Percentiles rank a stretch among this genome's conserved stretches.
These are phyloP conservation scores for Stenopsyche tienmushanensis DNA, from an alignment of 1,140 invertebrate species.

Conservation along the genomic window DNA sequence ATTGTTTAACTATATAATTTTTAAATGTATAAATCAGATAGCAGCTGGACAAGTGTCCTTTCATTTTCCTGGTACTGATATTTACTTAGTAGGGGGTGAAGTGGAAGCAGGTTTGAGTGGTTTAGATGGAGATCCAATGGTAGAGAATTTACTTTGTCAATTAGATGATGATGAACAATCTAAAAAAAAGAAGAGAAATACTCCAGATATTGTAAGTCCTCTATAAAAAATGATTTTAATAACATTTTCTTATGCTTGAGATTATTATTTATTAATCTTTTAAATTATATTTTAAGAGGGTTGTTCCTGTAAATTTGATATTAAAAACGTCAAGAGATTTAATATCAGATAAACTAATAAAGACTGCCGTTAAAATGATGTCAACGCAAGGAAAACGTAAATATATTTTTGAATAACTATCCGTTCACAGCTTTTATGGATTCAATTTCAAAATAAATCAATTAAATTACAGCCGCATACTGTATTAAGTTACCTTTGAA, in stretches of 20 bases:
- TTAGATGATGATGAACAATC: constrained; percentile 48
- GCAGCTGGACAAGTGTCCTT: constrained; percentile 67
- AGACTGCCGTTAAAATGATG: constrained; percentile 57
- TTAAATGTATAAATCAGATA: constrained; percentile 49
- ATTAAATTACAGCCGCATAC: constrained; percentile 50
- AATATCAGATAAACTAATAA: constrained; percentile 51
- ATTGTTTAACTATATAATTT: background rate
- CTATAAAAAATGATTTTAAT: background rate
- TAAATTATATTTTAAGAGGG: constrained; percentile 44
- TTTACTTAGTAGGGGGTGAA: constrained; percentile 61
- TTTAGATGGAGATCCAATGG: constrained; percentile 53
- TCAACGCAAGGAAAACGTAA: constrained; percentile 55
- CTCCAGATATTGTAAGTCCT: constrained; percentile 48
- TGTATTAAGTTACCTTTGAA: constrained; percentile 61
- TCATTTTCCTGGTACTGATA: constrained; percentile 58
- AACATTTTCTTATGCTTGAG: background rate
- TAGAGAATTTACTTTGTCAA: constrained; percentile 59
- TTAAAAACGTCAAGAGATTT: constrained; percentile 54
- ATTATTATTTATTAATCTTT: constrained; percentile 26
- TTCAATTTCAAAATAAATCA: constrained; percentile 7
- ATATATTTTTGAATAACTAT: no score
- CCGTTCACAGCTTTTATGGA: background rate
- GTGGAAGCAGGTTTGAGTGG: constrained; percentile 57
- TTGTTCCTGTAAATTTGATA: constrained; percentile 52
- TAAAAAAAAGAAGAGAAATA: constrained; percentile 54